Evolutionary conservation across 2,113 vertebrate species (phyloP).

Genomic region (Hymenochirus boettgeri): DNA sequence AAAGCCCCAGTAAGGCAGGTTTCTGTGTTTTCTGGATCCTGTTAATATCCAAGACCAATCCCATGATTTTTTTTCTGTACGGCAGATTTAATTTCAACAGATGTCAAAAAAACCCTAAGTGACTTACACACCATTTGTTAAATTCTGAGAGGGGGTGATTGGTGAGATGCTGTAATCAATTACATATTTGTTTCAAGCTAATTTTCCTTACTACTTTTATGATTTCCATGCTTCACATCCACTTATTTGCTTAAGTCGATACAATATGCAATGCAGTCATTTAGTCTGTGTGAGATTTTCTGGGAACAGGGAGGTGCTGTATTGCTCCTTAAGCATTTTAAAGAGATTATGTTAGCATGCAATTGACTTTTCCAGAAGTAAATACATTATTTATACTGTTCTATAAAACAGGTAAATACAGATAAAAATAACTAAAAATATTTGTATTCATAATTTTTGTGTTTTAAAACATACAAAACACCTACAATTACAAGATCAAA

Average conservation of each 20-base stretch:
- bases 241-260: conserved; percentile 76
- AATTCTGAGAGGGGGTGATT: conserved; percentile 61
- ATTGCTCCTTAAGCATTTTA: conserved; percentile 49
- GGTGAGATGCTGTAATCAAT: conserved; percentile 69
- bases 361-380: conserved; percentile 16
- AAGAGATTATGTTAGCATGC: conserved; percentile 24
- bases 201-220: conserved; percentile 49
- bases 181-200: conserved; percentile 63
- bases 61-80: conserved; percentile 51
- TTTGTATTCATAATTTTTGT: no score
- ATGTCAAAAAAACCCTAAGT: conserved; percentile 67
- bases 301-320: conserved; percentile 53
- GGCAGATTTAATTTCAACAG: conserved; percentile 68
- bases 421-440: conserved; percentile 3
- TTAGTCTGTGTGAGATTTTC: conserved; percentile 60
- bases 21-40: conserved; percentile 51
- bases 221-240: conserved; percentile 60
- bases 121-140: conserved; percentile 72
- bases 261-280: conserved; percentile 68
- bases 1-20: conserved; percentile 47
- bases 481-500: no score
- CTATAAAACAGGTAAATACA: background rate
- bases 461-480: no score
- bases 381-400: conserved; percentile 2
- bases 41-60: conserved; percentile 55